Evolutionary conservation across 2,113 vertebrate species (phyloP).

Genomic region (cattle (Bos taurus)): DNA sequence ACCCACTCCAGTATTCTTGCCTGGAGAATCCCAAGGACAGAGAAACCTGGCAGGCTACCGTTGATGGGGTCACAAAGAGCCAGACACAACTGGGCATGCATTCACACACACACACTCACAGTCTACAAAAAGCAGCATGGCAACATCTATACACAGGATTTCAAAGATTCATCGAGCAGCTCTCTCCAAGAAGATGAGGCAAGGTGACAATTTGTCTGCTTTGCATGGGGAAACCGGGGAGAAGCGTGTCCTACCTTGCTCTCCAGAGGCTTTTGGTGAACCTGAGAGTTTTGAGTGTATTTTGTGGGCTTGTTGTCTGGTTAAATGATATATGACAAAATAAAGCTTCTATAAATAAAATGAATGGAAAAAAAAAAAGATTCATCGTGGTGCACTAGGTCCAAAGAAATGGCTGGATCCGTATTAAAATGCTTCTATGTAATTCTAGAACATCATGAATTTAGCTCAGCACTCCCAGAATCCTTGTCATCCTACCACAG

Average conservation of each 20-base stretch:
- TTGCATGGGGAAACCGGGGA: background rate
- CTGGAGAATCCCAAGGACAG: background rate
- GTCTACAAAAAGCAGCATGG: background rate
- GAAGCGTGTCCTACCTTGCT: background rate
- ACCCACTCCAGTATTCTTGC: background rate
- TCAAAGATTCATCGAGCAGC: background rate
- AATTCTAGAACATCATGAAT: background rate
- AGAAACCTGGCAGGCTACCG: background rate
- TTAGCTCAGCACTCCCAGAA: background rate
- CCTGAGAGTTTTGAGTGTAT: background rate
- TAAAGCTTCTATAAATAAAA: background rate
- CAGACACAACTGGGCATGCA: background rate
- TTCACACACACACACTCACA: background rate
- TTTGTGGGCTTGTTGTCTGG: background rate
- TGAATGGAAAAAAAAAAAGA: background rate
- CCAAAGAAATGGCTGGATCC: background rate
- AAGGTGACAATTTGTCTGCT: background rate
- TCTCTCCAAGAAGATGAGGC: background rate
- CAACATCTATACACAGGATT: background rate
- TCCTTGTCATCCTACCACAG: too few relatives aligned
- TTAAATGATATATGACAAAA: background rate
- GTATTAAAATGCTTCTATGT: background rate
- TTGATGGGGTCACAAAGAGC: background rate
- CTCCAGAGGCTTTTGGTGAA: background rate
- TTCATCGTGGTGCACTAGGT: background rate